Evolutionary conservation across 2,888 invertebrate genomes (phyloP), one percentile per base, ranked within the genome.

Genomic region (Nasonia oneida): DNA sequence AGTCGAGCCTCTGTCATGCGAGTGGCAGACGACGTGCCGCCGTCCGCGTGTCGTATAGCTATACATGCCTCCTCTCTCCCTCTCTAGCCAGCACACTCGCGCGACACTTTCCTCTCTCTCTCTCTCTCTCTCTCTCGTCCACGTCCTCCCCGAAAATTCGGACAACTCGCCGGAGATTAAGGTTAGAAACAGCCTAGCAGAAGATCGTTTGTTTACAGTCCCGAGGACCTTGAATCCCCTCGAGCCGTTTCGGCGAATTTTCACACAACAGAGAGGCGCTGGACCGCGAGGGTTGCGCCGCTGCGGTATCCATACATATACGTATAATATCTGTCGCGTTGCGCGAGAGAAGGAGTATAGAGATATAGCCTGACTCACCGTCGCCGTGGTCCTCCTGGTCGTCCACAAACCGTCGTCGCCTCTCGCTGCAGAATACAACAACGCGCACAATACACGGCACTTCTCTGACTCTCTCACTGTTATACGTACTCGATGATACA

Each of bases 11-110:
- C 3, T 67, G 33, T 67, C 67, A 33, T 33, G 67, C 39, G 81
- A 86, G 88, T 90, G 91, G 91, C 91, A 90, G 91, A 91, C 91
- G 91, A 91, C 91, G 86, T 29, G 67, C 67, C 85, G 87, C 88
- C 86, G 89, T 86, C 90, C 91, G 90, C 90, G 90, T 90, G 90
- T 50, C 57, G 6, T 39, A 10, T 57, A 57, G n/a, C 18, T 67
- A 29, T 29, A 29, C 10, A 18, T 64, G 29, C 29, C 67, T 57
- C 42, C 80, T 39, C 8, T 29, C 50, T 29, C 73, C 23, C 70
- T 71, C n/a, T n/a, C 1, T 4, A 37, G 8, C 29, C 29, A 29
- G 12, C 61, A 10, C 23, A 37, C 64, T 53, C 18, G n/a, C 18
- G n/a, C 57, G 18, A 47, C 42, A 47, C 57, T 37, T 23, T 29